These are phyloP conservation scores for Leptarthrus brevirostris DNA, from an alignment of 2,888 invertebrate genomes.

Conservation along the genomic window DNA sequence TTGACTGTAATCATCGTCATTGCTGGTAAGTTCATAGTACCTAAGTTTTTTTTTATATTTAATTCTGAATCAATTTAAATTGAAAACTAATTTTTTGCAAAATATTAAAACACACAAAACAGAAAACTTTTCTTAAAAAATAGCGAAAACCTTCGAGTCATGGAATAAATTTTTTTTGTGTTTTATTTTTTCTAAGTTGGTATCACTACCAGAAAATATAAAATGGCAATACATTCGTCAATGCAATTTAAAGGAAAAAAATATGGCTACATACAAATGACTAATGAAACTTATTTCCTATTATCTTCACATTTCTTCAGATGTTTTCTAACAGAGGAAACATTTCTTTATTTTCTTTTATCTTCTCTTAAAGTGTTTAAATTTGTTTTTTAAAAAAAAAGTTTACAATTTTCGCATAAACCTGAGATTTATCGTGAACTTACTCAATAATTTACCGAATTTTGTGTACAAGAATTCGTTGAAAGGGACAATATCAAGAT, in stretches of 20 bases:
- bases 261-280: slow-evolving; percentile 47
- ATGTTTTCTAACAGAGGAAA: neutral
- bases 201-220: neutral
- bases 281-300: slow-evolving; percentile 41
- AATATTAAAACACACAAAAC: too few species aligned
- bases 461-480: too few species aligned
- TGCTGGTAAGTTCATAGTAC: too few species aligned
- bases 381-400: too few species aligned
- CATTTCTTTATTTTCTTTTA: too few species aligned
- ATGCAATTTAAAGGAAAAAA: slow-evolving; percentile 32
- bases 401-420: neutral
- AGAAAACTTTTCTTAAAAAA: neutral
- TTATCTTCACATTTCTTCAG: slow-evolving; percentile 4
- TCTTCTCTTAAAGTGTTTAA: neutral
- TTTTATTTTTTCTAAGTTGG: neutral
- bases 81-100: too few species aligned
- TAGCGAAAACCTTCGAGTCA: slow-evolving; percentile 31
- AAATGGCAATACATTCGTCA: neutral
- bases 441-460: neutral
- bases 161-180: slow-evolving; percentile 26
- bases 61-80: too few species aligned
- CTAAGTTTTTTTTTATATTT: too few species aligned
- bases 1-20: too few species aligned
- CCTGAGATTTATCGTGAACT: slow-evolving; percentile 31
- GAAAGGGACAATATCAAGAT: too few species aligned